These are phyloP conservation scores for Elgaria multicarinata DNA, from an alignment of 2,113 vertebrate genomes.

Conservation along the genomic window DNA sequence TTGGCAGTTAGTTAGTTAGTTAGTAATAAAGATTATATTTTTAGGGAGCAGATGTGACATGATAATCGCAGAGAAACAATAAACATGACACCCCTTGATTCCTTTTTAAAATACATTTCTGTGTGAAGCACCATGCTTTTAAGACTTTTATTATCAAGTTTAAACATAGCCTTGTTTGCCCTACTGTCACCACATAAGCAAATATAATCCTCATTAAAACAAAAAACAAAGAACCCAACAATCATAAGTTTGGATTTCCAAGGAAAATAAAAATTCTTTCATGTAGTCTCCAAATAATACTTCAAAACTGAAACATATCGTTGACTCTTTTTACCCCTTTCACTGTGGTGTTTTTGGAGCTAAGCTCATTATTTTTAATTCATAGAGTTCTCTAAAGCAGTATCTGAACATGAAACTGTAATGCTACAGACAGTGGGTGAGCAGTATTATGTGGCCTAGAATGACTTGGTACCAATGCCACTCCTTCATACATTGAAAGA, in stretches of 20 bases:
- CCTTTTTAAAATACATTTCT: background rate
- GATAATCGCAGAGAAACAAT: constrained; percentile 44
- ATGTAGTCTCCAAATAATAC: constrained; percentile 13
- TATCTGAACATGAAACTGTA: background rate
- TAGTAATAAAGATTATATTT: constrained; percentile 38
- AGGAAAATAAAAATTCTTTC: constrained; percentile 2
- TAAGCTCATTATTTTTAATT: constrained; percentile 21
- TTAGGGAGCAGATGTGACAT: constrained; percentile 25
- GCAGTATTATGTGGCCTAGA: background rate
- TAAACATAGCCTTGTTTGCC: constrained; percentile 4
- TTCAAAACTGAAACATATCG: background rate
- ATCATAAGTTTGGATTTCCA: background rate
- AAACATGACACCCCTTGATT: background rate
- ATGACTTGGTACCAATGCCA: background rate
- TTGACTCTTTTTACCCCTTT: background rate
- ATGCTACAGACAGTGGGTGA: background rate
- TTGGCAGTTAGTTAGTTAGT: constrained; percentile 5
- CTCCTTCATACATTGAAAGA: background rate
- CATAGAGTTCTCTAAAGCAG: background rate
- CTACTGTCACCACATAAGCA: rapidly evolving
- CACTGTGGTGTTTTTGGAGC: background rate
- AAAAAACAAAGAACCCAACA: background rate
- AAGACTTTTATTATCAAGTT: background rate
- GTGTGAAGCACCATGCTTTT: background rate
- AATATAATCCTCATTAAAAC: constrained; percentile 13